Conservation (phyloP, 2,797 vertebrate genomes). For the Cynodonichthys magdalenae region DNA sequence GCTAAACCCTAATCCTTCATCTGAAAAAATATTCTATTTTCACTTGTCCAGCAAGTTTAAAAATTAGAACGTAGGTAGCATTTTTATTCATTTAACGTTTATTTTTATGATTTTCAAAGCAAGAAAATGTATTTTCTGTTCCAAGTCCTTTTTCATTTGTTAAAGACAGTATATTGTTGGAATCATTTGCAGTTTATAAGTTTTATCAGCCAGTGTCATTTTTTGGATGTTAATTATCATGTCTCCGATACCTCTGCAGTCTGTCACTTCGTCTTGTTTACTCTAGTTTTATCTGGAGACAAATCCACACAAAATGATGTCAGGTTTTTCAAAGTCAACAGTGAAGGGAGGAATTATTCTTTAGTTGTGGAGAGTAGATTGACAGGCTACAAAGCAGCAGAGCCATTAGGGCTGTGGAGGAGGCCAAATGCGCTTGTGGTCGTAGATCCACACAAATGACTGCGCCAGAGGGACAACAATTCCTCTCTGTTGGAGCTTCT, state of each 20-base stretch:
- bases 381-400: conserved; percentile 63
- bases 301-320: conserved; percentile 39
- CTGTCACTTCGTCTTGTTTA: conserved; percentile 39
- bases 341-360: conserved; percentile 57
- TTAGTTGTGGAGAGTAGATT: conserved; percentile 54
- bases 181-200: conserved; percentile 6
- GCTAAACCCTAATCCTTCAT: no score
- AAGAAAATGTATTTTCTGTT: background rate
- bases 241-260: conserved; percentile 12
- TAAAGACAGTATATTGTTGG: background rate
- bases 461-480: conserved; percentile 57
- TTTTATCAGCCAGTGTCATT: conserved; percentile 20
- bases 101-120: background rate
- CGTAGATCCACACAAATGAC: conserved; percentile 71
- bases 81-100: background rate
- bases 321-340: conserved; percentile 46
- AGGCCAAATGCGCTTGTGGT: conserved; percentile 64
- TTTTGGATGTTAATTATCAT: background rate
- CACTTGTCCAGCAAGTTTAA: no score
- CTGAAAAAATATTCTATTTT: no score
- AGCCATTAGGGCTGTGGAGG: conserved; percentile 68
- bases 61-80: background rate
- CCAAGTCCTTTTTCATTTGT: background rate
- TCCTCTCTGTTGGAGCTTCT: conserved; percentile 61
- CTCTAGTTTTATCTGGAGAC: conserved; percentile 42